Percentiles rank a stretch among this genome's conserved stretches.
These are phyloP conservation scores for Argyrosomus regius DNA, from an alignment of 2,797 vertebrate species.

Conservation along the genomic window DNA sequence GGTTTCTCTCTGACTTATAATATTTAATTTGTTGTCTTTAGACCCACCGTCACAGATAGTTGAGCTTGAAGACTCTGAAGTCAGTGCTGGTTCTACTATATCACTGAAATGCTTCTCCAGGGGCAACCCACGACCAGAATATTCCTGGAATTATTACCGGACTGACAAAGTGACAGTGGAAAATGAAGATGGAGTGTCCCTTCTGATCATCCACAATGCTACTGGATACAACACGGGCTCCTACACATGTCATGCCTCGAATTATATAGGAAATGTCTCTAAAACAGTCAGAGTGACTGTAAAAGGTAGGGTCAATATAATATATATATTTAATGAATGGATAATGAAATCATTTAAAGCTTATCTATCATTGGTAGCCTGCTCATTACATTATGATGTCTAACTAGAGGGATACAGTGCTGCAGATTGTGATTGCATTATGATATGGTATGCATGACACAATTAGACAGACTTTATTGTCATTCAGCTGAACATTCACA, in stretches of 20 bases:
- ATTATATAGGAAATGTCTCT: constrained; percentile 49
- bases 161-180: constrained; percentile 57
- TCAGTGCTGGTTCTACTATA: constrained; percentile 51
- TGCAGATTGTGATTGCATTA: background rate
- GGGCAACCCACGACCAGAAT: constrained; percentile 67
- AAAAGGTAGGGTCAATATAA: constrained; percentile 63
- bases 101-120: constrained; percentile 71
- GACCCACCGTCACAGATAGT: constrained; percentile 72
- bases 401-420: background rate
- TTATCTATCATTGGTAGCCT: background rate
- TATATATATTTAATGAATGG: background rate
- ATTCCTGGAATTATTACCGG: constrained; percentile 68
- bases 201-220: constrained; percentile 61
- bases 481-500: no score
- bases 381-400: constrained; percentile 10
- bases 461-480: no score
- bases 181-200: constrained; percentile 70
- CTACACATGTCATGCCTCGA: constrained; percentile 73
- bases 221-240: constrained; percentile 67
- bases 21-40: constrained; percentile 39
- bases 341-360: background rate
- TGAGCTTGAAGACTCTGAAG: constrained; percentile 71
- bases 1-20: constrained; percentile 1
- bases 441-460: background rate
- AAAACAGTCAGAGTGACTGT: constrained; percentile 69